Percentiles rank a stretch among this genome's conserved stretches.
phyloP scores from a whole-genome alignment of 2,113 vertebrate species.

The Amphiprion ocellaris region DNA sequence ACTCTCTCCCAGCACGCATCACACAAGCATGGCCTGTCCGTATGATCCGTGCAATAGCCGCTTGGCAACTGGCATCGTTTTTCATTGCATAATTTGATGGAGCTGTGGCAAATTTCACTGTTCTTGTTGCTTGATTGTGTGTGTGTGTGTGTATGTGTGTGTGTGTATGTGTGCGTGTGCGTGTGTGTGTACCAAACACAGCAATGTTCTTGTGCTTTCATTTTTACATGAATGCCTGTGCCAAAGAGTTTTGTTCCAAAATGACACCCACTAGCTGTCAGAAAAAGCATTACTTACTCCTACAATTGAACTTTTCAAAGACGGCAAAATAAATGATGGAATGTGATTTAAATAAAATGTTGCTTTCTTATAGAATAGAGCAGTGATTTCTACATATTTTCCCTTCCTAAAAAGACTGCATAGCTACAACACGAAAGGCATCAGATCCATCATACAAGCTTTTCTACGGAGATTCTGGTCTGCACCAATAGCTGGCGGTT shows the following conservation, averaged over 20 bases:
- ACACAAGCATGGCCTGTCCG: constrained; percentile 57
- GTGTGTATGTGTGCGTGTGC: too few relatives aligned
- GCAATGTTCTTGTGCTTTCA: constrained; percentile 52
- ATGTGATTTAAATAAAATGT: constrained; percentile 10
- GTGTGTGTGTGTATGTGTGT: not conserved
- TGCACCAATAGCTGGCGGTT: not conserved
- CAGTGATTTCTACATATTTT: not conserved
- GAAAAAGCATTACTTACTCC: constrained; percentile 62
- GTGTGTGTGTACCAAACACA: constrained; percentile 32
- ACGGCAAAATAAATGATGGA: constrained; percentile 34
- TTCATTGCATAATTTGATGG: constrained; percentile 67
- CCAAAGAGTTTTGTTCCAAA: constrained; percentile 66
- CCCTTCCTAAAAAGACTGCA: not conserved
- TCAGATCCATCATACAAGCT: not conserved
- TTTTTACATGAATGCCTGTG: constrained; percentile 58
- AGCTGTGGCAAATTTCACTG: constrained; percentile 51
- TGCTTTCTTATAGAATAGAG: not conserved
- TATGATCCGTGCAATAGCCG: constrained; percentile 69
- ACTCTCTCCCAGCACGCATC: constrained; percentile 64
- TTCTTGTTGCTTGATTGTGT: constrained; percentile 50
- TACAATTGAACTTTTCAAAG: constrained; percentile 58
- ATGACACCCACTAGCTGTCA: constrained; percentile 67
- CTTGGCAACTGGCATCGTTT: constrained; percentile 61
- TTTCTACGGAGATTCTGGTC: not conserved
- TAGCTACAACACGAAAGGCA: not conserved